A percentile compares a stretch with the other conserved stretches of the same genome.
Evolutionary conservation across 2,113 vertebrate genomes (phyloP).

Genomic region (Psophia crepitans): DNA sequence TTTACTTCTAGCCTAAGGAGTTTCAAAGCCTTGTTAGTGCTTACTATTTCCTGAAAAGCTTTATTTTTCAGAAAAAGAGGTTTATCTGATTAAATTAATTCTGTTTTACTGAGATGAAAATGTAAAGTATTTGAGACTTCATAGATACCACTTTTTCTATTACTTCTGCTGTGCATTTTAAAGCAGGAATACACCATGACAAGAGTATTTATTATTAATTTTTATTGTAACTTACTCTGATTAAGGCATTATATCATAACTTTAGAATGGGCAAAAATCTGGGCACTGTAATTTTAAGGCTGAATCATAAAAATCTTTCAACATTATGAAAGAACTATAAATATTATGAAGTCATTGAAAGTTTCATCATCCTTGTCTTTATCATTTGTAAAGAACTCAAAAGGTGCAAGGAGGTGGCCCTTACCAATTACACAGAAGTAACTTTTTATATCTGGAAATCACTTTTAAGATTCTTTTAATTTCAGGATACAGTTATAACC

Average conservation of each 20-base stretch:
- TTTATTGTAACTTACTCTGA: background rate
- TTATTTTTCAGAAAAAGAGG: background rate
- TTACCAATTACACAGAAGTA: background rate
- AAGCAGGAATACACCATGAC: background rate
- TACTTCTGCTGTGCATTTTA: background rate
- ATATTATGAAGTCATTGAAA: conserved; percentile 10
- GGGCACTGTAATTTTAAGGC: conserved; percentile 13
- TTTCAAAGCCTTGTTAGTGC: background rate
- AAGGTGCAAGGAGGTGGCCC: background rate
- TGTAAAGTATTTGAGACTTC: background rate
- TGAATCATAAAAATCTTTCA: conserved; percentile 35
- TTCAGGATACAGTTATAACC: background rate
- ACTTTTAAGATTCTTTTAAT: background rate
- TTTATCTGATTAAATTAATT: background rate
- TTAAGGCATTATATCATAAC: conserved; percentile 15
- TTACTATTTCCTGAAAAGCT: background rate
- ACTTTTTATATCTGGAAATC: background rate
- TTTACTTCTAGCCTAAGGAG: background rate
- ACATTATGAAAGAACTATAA: background rate
- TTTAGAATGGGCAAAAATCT: background rate
- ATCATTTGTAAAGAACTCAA: background rate
- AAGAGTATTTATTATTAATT: conserved; percentile 5
- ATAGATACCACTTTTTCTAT: background rate
- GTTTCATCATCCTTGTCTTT: background rate
- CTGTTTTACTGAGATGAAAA: background rate